Evolutionary conservation across 1,140 invertebrate species (phyloP).

Genomic region (Drosophila albomicans): DNA sequence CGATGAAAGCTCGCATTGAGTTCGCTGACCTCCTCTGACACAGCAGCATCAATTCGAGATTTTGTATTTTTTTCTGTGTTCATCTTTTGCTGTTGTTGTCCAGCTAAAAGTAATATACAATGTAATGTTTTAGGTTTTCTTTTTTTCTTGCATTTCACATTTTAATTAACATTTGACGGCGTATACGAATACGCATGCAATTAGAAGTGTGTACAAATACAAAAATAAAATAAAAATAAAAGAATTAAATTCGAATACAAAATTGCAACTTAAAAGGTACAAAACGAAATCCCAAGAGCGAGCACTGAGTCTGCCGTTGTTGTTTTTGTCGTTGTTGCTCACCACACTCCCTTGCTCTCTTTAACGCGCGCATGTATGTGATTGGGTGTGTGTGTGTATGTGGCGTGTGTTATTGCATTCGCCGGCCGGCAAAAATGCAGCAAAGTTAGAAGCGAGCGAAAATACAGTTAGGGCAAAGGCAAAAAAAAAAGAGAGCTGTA

Average conservation of each 20-base stretch:
- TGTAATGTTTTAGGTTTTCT: constrained; percentile 13
- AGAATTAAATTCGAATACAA: constrained; percentile 48
- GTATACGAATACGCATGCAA: constrained; percentile 74
- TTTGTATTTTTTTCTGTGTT: not conserved
- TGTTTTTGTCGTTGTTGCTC: not conserved
- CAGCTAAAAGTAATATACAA: constrained; percentile 12
- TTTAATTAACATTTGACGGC: constrained; percentile 78
- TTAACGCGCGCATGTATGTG: constrained; percentile 18
- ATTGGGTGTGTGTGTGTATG: constrained; percentile 17
- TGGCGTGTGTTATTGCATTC: constrained; percentile 31
- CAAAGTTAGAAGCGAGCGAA: constrained; percentile 5
- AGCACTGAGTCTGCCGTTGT: not conserved
- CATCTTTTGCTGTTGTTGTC: not conserved
- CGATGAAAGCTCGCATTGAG: constrained; percentile 27
- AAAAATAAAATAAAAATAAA: constrained; percentile 51
- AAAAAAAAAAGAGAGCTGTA: constrained; percentile 7
- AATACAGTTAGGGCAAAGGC: constrained; percentile 13
- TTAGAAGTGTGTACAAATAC: constrained; percentile 63
- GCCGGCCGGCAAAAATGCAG: constrained; percentile 70
- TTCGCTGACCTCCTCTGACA: constrained; percentile 38
- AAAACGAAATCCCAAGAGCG: constrained; percentile 21
- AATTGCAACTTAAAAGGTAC: constrained; percentile 38
- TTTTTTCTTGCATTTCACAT: constrained; percentile 71
- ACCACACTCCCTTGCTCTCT: constrained; percentile 21
- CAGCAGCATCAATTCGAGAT: constrained; percentile 1